Conservation (phyloP, 2,797 vertebrate species). For the Discoglossus pictus region DNA sequence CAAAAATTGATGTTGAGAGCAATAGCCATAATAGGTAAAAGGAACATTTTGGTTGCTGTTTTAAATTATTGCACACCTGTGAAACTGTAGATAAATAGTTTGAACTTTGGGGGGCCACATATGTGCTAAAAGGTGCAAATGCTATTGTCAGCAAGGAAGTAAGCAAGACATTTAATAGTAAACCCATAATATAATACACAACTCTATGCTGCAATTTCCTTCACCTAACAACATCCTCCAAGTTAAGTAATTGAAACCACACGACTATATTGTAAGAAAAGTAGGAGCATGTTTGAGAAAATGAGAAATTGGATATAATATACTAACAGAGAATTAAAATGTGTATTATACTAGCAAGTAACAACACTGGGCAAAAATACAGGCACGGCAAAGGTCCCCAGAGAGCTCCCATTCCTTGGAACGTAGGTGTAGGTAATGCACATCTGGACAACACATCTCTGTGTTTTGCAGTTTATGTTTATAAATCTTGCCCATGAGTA, state of each 20-base stretch:
- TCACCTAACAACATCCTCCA: constrained; percentile 1
- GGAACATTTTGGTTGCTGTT: not conserved
- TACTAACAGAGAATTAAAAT: not conserved
- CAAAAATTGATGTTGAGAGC: too few relatives aligned
- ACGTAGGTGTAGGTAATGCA: constrained; percentile 19
- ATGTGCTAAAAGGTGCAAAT: constrained; percentile 1
- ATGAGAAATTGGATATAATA: constrained; percentile 11
- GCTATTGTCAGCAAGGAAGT: constrained; percentile 30
- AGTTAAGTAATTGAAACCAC: constrained; percentile 39
- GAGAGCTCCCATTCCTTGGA: not conserved
- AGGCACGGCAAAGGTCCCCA: not conserved
- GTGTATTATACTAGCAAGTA: not conserved
- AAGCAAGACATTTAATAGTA: constrained; percentile 38
- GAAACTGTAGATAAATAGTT: not conserved
- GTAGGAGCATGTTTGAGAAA: constrained; percentile 40
- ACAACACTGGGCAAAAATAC: not conserved
- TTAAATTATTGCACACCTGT: constrained; percentile 29
- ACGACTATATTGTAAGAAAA: constrained; percentile 31
- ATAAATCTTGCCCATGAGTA: constrained; percentile 10
- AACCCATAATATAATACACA: constrained; percentile 19
- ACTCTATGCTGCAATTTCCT: constrained; percentile 29
- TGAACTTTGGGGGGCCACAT: constrained; percentile 9
- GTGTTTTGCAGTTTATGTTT: not conserved
- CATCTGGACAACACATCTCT: constrained; percentile 28
- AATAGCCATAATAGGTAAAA: too few relatives aligned